Percentiles rank a stretch among this genome's conserved stretches.
Evolutionary conservation across 2,888 invertebrate genomes (phyloP).

Genomic region (Cheilosia urbana): DNA sequence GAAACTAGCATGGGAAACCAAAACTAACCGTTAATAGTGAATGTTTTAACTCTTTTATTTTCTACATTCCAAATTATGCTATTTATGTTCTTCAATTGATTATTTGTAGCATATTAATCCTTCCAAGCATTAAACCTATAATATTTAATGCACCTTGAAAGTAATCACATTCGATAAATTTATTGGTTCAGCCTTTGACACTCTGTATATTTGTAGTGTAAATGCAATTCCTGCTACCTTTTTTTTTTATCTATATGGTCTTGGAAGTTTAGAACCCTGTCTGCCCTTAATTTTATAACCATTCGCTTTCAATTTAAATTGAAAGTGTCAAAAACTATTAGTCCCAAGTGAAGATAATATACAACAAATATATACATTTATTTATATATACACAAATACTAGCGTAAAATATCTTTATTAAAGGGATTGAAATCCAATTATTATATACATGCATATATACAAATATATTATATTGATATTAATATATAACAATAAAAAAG

Average conservation of each 20-base stretch:
- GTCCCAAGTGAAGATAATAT: conserved; percentile 62
- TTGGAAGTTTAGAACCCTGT: conserved; percentile 1
- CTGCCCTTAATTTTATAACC: not conserved
- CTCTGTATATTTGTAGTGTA: not conserved
- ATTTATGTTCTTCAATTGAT: too few species aligned
- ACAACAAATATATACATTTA: conserved; percentile 66
- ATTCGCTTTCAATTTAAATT: conserved; percentile 22
- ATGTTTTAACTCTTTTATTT: too few species aligned
- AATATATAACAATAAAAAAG: conserved; percentile 66
- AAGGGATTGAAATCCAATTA: conserved; percentile 66
- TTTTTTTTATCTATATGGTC: not conserved
- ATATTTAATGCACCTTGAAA: too few species aligned
- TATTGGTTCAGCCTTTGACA: too few species aligned
- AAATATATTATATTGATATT: conserved; percentile 70
- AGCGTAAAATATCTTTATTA: conserved; percentile 65
- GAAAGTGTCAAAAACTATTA: conserved; percentile 46
- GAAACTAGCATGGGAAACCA: too few species aligned
- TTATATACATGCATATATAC: conserved; percentile 64
- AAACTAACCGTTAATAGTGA: too few species aligned
- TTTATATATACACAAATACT: conserved; percentile 59
- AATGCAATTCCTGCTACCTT: conserved; percentile 1
- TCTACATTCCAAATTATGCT: too few species aligned
- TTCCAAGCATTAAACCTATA: too few species aligned
- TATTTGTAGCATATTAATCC: too few species aligned
- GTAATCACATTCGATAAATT: too few species aligned